A percentile compares a stretch with the other conserved stretches of the same genome.
Evolutionary conservation across 2,113 vertebrate genomes (phyloP).

Genomic region (Apteryx mantelli): DNA sequence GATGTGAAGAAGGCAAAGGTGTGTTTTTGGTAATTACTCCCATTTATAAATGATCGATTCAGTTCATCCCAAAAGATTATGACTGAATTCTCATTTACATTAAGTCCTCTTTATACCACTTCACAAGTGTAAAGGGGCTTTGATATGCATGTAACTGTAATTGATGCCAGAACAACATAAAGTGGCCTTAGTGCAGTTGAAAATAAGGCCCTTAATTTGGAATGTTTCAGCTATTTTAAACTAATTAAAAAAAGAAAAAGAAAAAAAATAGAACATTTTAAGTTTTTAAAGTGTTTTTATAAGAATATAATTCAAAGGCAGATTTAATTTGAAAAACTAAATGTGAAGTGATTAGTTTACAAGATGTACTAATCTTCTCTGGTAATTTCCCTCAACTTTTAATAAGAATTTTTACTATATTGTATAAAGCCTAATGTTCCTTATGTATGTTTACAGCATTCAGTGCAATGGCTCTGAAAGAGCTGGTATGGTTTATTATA

Average conservation of each 20-base stretch:
- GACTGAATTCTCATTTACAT: neutral
- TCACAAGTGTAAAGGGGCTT: neutral
- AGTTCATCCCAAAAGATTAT: neutral
- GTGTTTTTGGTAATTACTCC: neutral
- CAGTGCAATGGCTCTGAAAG: slow-evolving; percentile 5
- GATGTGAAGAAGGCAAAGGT: neutral
- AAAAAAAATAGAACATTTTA: neutral
- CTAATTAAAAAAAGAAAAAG: neutral
- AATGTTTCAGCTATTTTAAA: neutral
- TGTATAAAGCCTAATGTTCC: slow-evolving; percentile 33
- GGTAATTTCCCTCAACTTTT: neutral
- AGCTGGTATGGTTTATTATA: neutral
- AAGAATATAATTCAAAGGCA: neutral
- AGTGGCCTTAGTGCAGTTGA: neutral
- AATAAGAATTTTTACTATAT: neutral
- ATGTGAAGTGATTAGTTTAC: neutral
- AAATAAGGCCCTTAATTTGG: neutral
- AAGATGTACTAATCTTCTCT: neutral
- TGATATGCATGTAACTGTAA: neutral
- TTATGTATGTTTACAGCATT: neutral
- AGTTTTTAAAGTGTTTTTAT: neutral
- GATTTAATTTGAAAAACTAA: neutral
- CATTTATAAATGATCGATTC: slow-evolving; percentile 3
- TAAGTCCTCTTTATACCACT: neutral
- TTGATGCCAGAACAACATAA: neutral